These are phyloP conservation scores for Meloidogyne chitwoodi DNA, from an alignment of 1,140 invertebrate species.

Conservation along the genomic window DNA sequence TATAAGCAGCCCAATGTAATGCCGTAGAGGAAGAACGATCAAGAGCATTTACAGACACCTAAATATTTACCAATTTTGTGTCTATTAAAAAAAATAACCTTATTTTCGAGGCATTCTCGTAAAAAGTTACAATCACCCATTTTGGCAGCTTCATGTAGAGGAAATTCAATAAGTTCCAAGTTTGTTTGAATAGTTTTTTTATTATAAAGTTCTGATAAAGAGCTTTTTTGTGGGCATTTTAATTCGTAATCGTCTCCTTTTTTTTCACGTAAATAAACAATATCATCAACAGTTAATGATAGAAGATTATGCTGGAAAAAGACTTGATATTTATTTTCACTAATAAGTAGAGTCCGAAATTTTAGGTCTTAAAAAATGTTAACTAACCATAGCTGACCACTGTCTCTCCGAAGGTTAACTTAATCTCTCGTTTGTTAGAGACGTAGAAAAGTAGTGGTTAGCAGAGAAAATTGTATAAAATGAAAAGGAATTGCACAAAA, in stretches of 20 bases:
- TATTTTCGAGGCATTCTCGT: constrained; percentile 67
- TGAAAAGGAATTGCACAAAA: too few species aligned
- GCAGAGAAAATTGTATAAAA: too few species aligned
- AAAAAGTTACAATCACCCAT: constrained; percentile 70
- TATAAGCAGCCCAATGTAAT: constrained; percentile 70
- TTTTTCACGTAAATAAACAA: constrained; percentile 6
- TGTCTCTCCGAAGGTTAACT: too few species aligned
- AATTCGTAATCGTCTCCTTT: constrained; percentile 1
- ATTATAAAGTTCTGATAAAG: constrained; percentile 38
- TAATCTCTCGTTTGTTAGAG: too few species aligned
- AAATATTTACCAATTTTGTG: constrained; percentile 1
- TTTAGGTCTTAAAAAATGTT: too few species aligned
- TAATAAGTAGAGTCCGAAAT: neutral
- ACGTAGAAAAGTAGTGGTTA: too few species aligned
- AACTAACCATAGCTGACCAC: too few species aligned
- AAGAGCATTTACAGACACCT: constrained; percentile 69
- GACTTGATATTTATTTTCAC: neutral
- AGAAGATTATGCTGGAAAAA: neutral
- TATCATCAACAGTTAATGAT: neutral
- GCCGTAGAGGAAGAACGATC: constrained; percentile 71
- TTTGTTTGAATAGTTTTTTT: constrained; percentile 66
- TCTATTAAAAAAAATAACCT: constrained; percentile 61
- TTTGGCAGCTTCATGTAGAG: constrained; percentile 72
- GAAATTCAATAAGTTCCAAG: constrained; percentile 67
- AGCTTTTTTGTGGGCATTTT: neutral